Evolutionary conservation across 1,140 invertebrate genomes (phyloP).

Genomic region (Bombus ignitus): DNA sequence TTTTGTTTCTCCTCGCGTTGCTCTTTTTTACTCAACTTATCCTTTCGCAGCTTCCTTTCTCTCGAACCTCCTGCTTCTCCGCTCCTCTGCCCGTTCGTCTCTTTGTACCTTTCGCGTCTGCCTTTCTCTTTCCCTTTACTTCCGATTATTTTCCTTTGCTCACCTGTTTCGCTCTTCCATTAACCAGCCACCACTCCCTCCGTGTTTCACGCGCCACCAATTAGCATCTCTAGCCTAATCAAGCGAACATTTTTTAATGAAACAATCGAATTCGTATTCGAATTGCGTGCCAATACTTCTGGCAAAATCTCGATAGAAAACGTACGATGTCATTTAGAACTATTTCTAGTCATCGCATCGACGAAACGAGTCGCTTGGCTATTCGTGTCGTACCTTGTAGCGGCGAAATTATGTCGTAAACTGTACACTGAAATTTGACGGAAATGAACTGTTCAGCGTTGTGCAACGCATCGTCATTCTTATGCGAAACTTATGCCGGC

Average conservation of each 20-base stretch:
- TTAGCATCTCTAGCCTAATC: background rate
- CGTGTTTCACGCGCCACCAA: background rate
- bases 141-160: background rate
- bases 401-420: too few species aligned
- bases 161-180: background rate
- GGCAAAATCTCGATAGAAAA: too few species aligned
- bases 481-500: too few species aligned
- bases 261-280: background rate
- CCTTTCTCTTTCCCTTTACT: background rate
- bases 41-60: constrained; percentile 30
- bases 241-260: background rate
- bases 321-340: too few species aligned
- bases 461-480: too few species aligned
- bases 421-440: too few species aligned
- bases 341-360: too few species aligned
- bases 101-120: background rate
- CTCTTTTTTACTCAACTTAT: constrained; percentile 3
- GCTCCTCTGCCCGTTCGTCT: constrained; percentile 7
- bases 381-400: too few species aligned
- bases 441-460: too few species aligned
- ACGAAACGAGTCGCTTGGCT: too few species aligned
- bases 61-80: constrained; percentile 6
- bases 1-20: background rate
- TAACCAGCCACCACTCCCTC: fast-evolving
- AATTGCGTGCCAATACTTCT: too few species aligned